Evolutionary conservation across 2,113 vertebrate species (phyloP), one percentile per base, ranked within the genome.

Genomic region (Bettongia penicillata): DNA sequence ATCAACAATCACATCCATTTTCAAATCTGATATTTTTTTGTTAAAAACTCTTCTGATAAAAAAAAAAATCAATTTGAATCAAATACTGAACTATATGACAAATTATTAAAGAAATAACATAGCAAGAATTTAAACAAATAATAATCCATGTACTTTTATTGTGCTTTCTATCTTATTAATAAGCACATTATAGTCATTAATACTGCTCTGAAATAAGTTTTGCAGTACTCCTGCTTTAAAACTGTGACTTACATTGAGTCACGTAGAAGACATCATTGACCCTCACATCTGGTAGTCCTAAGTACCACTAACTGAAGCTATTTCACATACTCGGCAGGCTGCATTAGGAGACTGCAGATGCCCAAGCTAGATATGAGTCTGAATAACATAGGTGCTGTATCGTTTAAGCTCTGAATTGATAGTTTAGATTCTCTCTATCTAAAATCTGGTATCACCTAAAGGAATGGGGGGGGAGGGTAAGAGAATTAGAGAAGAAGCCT

Each of bases 91-190:
- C 89, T 93, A 53, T 51, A 92, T 8, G 37, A 68, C 3, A 90
- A 53, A 92, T 77, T n/a, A 53, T 90, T 48, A 95, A 93, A 95
- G 92, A 47, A 90, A 12, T 43, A 26, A 47, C 53, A 92, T 31
- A 77, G 14, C 53, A 84, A 94, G 53, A 51, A 90, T 37, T 90
- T 95, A 53, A 90, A 95, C 68, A 84, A 91, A 94, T 14, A 92
- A 92, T 84, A 90, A 93, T 92, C 84, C 92, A 28, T 92, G 91
- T 24, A 95, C 23, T 93, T 90, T 26, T 57, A 48, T 53, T 50
- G 25, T 68, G 51, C 25, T 10, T 52, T 92, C 90, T 93, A 93
- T 55, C 25, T n/a, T 84, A 91, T 10, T 77, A 84, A 7, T 43
- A 90, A 51, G 90, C 37, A 77, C 10, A 24, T 37, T 93, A 51